Conservation (phyloP, 2,113 vertebrate genomes). For the Grus americana region DNA sequence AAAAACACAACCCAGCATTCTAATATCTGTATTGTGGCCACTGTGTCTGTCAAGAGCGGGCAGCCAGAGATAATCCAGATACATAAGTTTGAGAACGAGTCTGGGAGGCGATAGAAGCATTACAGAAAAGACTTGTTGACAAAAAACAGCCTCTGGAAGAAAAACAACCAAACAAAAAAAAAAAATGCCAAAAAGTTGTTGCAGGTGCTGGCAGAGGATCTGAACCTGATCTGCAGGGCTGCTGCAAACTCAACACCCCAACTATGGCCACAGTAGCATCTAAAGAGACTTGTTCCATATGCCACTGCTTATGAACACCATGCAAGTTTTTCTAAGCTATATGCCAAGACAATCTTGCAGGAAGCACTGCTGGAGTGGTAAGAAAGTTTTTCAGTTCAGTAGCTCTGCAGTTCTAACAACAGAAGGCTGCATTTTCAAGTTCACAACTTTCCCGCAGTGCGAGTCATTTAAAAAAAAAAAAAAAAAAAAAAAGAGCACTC, state of each 20-base stretch:
- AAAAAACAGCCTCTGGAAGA: rapidly evolving
- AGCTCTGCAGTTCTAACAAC: neutral
- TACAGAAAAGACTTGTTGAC: neutral
- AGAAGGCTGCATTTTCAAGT: neutral
- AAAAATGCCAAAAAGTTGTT: neutral
- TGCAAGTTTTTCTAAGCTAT: neutral
- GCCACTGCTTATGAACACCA: neutral
- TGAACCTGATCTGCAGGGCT: neutral
- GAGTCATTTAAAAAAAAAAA: neutral
- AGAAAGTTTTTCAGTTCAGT: neutral
- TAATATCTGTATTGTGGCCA: neutral
- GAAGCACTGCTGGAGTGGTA: neutral
- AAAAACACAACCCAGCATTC: neutral
- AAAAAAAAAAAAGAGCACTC: neutral
- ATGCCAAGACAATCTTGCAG: neutral
- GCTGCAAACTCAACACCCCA: neutral
- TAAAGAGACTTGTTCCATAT: neutral
- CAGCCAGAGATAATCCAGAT: neutral
- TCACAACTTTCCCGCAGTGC: neutral
- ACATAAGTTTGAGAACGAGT: neutral
- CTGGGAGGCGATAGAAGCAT: neutral
- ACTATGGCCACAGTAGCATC: neutral
- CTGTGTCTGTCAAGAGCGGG: neutral
- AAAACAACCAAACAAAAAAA: too few relatives aligned
- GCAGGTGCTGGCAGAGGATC: neutral